phyloP scores from a whole-genome alignment of 2,888 invertebrate genomes.

The Lithosia quadra region DNA sequence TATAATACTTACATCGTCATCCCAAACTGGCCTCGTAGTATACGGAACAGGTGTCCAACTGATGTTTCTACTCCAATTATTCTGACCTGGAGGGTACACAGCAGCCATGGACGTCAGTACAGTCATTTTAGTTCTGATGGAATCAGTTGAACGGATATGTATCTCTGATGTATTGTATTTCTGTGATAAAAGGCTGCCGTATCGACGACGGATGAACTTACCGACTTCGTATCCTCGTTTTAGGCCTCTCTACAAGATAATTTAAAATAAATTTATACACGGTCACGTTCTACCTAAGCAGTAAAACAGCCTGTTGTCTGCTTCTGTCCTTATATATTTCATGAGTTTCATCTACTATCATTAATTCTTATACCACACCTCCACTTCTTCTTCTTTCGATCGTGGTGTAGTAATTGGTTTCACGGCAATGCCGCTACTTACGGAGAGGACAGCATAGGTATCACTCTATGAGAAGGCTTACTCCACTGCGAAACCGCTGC shows the following conservation, averaged over 20 bases:
- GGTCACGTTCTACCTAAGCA: too few relatives aligned
- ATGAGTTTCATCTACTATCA: too few relatives aligned
- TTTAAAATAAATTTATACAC: too few relatives aligned
- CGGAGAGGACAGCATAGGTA: too few relatives aligned
- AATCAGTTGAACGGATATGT: conserved; percentile 67
- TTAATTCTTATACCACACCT: too few relatives aligned
- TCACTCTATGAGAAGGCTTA: too few relatives aligned
- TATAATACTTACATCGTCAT: conserved; percentile 22
- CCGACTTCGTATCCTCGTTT: conserved; percentile 55
- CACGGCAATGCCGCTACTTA: too few relatives aligned
- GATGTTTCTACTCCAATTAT: conserved; percentile 52
- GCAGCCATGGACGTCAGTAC: conserved; percentile 61
- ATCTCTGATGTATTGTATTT: conserved; percentile 65
- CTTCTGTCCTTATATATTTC: too few relatives aligned
- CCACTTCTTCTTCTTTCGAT: too few relatives aligned
- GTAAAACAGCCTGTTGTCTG: too few relatives aligned
- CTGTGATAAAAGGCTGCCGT: conserved; percentile 54
- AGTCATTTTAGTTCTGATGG: conserved; percentile 66
- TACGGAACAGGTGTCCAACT: conserved; percentile 62
- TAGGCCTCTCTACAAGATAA: conserved; percentile 53
- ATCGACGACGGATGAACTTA: conserved; percentile 55
- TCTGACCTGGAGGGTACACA: conserved; percentile 50
- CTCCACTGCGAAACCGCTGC: too few relatives aligned
- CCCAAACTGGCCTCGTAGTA: conserved; percentile 49
- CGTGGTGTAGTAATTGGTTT: too few relatives aligned